Evolutionary conservation across 2,797 vertebrate species (phyloP).

Genomic region (Centroberyx gerrardi): DNA sequence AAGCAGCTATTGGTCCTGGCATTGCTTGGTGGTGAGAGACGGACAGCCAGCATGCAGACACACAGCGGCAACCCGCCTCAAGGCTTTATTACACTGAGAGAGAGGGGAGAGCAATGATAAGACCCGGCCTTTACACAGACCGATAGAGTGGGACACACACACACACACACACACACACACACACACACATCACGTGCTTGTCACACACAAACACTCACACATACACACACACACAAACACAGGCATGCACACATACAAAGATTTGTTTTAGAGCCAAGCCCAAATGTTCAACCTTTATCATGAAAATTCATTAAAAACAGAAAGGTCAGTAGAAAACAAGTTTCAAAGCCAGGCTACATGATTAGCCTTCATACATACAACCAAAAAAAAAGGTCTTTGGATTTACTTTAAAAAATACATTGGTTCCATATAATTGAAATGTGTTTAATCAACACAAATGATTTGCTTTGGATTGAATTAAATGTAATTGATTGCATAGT

Average conservation of each 20-base stretch:
- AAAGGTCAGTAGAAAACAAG: conserved; percentile 79
- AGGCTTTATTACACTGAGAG: conserved; percentile 72
- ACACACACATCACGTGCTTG: conserved; percentile 24
- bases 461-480: no score
- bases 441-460: no score
- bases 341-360: conserved; percentile 42
- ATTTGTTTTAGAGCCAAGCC: conserved; percentile 61
- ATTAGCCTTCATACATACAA: conserved; percentile 20
- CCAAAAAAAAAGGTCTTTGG: no score
- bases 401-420: no score
- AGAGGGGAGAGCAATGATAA: conserved; percentile 52
- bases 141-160: conserved; percentile 40
- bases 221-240: conserved; percentile 26
- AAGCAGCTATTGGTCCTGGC: conserved; percentile 65
- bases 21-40: conserved; percentile 86
- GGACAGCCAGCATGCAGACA: conserved; percentile 58
- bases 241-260: conserved; percentile 10
- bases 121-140: conserved; percentile 58
- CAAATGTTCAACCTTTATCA: conserved; percentile 75
- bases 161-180: conserved; percentile 23
- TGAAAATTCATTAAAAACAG: conserved; percentile 78
- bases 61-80: conserved; percentile 49
- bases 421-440: no score
- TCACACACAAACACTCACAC: conserved; percentile 40
- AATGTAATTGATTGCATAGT: no score